Conservation (phyloP, 2,888 invertebrate genomes). For the Pseudococcus viburni region DNA sequence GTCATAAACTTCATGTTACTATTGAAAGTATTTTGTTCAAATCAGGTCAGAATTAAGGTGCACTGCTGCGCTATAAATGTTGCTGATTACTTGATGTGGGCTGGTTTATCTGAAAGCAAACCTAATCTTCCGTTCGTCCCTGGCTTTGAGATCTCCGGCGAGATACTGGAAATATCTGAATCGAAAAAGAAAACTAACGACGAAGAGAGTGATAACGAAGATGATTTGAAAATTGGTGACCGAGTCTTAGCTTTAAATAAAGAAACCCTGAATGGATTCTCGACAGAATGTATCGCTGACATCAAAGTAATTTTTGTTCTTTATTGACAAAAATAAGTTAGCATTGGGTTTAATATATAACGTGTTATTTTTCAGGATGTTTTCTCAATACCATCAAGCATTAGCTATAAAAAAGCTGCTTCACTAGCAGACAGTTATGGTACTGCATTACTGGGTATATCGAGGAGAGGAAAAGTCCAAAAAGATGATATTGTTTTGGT, state of each 20-base stretch:
- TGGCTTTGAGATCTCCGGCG: slow-evolving; percentile 79
- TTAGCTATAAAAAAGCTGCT: slow-evolving; percentile 75
- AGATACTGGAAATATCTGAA: slow-evolving; percentile 73
- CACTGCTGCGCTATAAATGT: slow-evolving; percentile 79
- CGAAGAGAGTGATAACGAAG: slow-evolving; percentile 70
- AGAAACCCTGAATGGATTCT: slow-evolving; percentile 75
- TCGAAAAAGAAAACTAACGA: slow-evolving; percentile 69
- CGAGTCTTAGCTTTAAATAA: slow-evolving; percentile 76
- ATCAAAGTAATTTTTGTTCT: slow-evolving; percentile 69
- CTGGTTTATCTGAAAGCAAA: slow-evolving; percentile 73
- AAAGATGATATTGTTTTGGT: slow-evolving; percentile 77
- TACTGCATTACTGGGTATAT: slow-evolving; percentile 78
- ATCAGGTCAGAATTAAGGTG: slow-evolving; percentile 77
- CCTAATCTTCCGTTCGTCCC: slow-evolving; percentile 76
- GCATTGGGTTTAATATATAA: no score
- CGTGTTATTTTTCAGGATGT: slow-evolving; percentile 73
- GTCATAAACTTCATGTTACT: neutral
- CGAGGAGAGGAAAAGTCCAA: slow-evolving; percentile 73
- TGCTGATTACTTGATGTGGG: slow-evolving; percentile 75
- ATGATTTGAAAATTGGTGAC: slow-evolving; percentile 73
- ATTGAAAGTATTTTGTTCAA: slow-evolving; percentile 54
- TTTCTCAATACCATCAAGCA: slow-evolving; percentile 75
- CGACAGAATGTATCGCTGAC: slow-evolving; percentile 76
- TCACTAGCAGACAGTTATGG: slow-evolving; percentile 77
- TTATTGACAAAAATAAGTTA: no score